Evolutionary conservation across 2,797 vertebrate genomes (phyloP).

Genomic region (Lutjanus campechanus): DNA sequence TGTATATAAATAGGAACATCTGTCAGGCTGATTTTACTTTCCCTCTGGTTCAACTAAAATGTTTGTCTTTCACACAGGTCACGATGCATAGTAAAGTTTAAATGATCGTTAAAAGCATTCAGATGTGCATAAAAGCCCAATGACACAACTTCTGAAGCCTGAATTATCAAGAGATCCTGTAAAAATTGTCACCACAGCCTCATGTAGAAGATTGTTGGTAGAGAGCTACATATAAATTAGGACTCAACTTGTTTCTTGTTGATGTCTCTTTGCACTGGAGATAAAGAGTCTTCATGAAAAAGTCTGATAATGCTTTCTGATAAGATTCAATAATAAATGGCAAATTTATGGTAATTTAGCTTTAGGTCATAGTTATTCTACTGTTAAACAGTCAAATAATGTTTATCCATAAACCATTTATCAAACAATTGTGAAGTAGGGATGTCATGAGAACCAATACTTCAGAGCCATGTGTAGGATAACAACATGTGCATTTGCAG

Average conservation of each 20-base stretch:
- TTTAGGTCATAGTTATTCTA: no score
- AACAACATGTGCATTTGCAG: no score
- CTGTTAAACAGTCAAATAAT: no score
- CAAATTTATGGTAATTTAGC: no score
- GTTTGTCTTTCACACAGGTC: background rate
- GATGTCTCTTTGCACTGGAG: conserved; percentile 18
- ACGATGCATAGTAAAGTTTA: conserved; percentile 4
- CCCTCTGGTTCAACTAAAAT: conserved; percentile 17
- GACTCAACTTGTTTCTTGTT: conserved; percentile 20
- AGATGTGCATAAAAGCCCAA: background rate
- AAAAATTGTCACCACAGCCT: background rate
- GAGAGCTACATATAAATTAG: conserved; percentile 2
- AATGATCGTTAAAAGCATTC: background rate
- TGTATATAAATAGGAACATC: conserved; percentile 17
- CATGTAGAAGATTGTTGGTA: conserved; percentile 23
- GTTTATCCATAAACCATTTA: no score
- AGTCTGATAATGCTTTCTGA: background rate
- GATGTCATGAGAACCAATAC: no score
- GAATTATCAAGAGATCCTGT: conserved; percentile 6
- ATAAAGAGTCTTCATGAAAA: conserved; percentile 27
- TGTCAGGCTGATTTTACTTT: conserved; percentile 30
- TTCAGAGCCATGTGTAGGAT: no score
- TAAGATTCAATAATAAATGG: no score
- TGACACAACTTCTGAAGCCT: conserved; percentile 11
- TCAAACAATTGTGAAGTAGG: no score